Evolutionary conservation across 2,888 invertebrate genomes (phyloP), one percentile per base, ranked within the genome.

Genomic region (Cryptops parisi): DNA sequence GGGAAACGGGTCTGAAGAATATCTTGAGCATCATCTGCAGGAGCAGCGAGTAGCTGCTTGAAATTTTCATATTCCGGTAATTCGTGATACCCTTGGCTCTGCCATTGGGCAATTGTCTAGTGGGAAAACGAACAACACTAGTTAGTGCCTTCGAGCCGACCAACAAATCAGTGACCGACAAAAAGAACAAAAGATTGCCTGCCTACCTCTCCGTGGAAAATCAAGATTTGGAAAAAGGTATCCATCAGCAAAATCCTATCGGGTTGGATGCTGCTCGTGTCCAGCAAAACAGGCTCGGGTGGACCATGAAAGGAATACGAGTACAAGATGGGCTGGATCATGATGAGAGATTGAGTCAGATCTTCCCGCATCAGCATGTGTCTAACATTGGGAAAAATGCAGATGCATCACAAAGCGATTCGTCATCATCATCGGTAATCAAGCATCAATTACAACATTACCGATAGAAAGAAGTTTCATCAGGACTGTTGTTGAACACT

Each of bases 401-500:
- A 41, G 17, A 19, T 41, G 9, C 5, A n/a, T n/a, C n/a, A n/a
- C n/a, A n/a, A n/a, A n/a, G n/a, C n/a, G n/a, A n/a, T n/a, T n/a
- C n/a, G n/a, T n/a, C n/a, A n/a, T n/a, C n/a, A n/a, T n/a, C n/a
- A n/a, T n/a, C n/a, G n/a, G n/a, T n/a, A n/a, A n/a, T n/a, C n/a
- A n/a, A n/a, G n/a, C 15, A 33, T 9, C 15, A 33, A 33, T 9
- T 12, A 46, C 6, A 46, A 23, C 27, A 52, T 59, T 63, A 84
- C 82, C 91, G 82, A 69, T 98, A 98, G 74, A 91, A 98, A 22
- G 94, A 91, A 15, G 97, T 98, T 74, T 99, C 98, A 71, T 98
- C 98, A 0, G 98, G 98, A 40, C 94, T 96, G 76, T 98, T 98
- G 74, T 98, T 98, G 74, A 99, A 98, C 45, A 98, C 97, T 76